These are phyloP conservation scores for Brienomyrus brachyistius DNA, from an alignment of 2,113 vertebrate species.

Conservation along the genomic window DNA sequence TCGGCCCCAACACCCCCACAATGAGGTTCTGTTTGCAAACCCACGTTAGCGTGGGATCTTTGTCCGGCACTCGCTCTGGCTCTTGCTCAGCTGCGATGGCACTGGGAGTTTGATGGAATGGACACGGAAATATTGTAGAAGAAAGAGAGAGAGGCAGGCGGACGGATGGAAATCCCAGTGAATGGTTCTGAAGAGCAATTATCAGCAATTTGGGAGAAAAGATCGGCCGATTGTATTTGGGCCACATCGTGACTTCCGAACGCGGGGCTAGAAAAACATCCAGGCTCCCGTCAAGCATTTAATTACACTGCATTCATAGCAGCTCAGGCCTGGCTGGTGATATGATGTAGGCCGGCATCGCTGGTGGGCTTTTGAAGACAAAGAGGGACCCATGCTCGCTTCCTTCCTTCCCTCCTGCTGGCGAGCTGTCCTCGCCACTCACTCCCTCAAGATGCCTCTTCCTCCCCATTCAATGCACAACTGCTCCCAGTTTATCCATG, in stretches of 20 bases:
- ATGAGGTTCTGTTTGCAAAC: background rate
- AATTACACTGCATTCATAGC: slow-evolving; percentile 15
- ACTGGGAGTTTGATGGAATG: background rate
- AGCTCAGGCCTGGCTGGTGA: background rate
- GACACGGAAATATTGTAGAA: background rate
- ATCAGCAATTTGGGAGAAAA: slow-evolving; percentile 20
- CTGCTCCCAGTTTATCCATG: background rate
- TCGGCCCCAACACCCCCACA: background rate
- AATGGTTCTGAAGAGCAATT: slow-evolving; percentile 24
- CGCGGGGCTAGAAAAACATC: background rate
- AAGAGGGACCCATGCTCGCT: background rate
- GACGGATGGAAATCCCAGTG: slow-evolving; percentile 17
- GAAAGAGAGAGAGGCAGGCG: background rate
- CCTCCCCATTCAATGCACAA: background rate
- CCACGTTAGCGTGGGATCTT: background rate
- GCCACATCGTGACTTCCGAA: slow-evolving; percentile 12
- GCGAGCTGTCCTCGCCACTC: background rate
- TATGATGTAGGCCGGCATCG: background rate
- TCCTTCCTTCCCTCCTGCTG: slow-evolving; percentile 12
- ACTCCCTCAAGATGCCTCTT: background rate
- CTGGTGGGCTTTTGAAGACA: background rate
- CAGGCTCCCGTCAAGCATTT: slow-evolving; percentile 10
- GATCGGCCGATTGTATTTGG: slow-evolving; percentile 13
- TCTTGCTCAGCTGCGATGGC: background rate
- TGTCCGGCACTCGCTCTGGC: background rate